These are phyloP conservation scores for Tarsius wallacei DNA, from an alignment of 2,797 vertebrate species.

Conservation along the genomic window DNA sequence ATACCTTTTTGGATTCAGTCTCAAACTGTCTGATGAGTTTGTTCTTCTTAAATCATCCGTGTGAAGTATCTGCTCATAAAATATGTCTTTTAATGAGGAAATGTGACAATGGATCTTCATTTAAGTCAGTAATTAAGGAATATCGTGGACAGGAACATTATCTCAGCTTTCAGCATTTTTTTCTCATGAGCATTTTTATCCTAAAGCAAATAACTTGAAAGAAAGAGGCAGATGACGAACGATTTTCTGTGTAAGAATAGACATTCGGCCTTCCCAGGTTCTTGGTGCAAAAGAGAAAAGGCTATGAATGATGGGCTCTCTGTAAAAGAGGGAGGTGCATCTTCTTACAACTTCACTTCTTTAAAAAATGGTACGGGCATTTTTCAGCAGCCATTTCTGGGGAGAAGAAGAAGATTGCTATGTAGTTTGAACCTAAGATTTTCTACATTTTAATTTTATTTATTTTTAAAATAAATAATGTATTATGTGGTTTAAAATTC, in stretches of 20 bases:
- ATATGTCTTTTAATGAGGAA: conserved; percentile 67
- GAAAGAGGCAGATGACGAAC: conserved; percentile 42
- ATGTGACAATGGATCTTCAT: conserved; percentile 68
- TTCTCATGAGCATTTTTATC: conserved; percentile 64
- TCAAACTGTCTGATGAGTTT: conserved; percentile 64
- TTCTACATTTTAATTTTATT: conserved; percentile 50
- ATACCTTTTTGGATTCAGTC: conserved; percentile 50
- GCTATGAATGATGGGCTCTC: not conserved
- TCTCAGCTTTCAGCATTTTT: conserved; percentile 56
- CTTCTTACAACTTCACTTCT: conserved; percentile 5
- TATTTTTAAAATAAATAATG: conserved; percentile 56
- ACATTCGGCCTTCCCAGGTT: not conserved
- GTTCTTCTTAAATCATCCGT: conserved; percentile 71
- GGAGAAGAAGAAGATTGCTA: not conserved
- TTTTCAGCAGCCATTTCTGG: not conserved
- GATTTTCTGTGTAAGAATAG: conserved; percentile 36
- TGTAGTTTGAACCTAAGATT: not conserved
- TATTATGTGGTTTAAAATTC: conserved; percentile 27
- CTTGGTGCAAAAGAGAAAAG: conserved; percentile 54
- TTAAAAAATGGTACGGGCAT: not conserved
- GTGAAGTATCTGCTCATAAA: conserved; percentile 66
- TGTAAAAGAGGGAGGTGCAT: conserved; percentile 9
- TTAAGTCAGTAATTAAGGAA: conserved; percentile 73
- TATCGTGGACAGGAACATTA: conserved; percentile 57
- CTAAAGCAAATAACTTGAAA: conserved; percentile 63